Base-by-base conservation (phyloP, 1,140 invertebrate species). In the Drosophila trapezifrons region DNA sequence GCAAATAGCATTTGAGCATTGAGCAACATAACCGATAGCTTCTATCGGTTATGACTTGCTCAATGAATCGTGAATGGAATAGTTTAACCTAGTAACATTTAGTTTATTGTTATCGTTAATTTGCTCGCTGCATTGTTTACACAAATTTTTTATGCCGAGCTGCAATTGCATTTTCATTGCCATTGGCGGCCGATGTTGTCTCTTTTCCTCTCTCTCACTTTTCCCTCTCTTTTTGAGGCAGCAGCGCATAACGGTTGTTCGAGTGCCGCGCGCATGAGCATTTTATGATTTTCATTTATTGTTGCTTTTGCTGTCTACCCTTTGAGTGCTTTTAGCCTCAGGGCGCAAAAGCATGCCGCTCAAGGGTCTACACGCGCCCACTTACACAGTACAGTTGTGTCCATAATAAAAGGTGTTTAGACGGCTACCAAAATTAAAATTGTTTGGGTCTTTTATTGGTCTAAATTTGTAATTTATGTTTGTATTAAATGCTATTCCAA, bases 351-450 rank as follows among this genome's bases (percentile, higher is more conserved):
- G 20, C n/a, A 51, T 35, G n/a, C 10, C 56, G 47, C 62, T 82
- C 66, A 79, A 86, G 78, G 84, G 82, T 56, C 55, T 72, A 56
- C 83, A 82, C 78, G 57, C 67, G 75, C 63, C 63, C 45, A 46
- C 57, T 52, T 13, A 22, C 13, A 65, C 8, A 25, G 29, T 22
- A 72, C 46, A 65, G 20, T 43, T 1, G 18, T 5, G 46, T 25
- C 10, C 35, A 18, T 25, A 25, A 32, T 8, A 67, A 22, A 62
- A 66, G 42, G 9, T 32, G 9, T 32, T 27, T 27, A 32, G 3
- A 10, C 10, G 29, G 3, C 3, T 32, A 2, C 9, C 10, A 32
- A 32, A 32, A 32, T 32, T 12, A 2, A 32, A 32, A 10, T 10
- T 3, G 9, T 32, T 29, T 10, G 29, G 29, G 29, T 0, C n/a